Evolutionary conservation across 2,888 invertebrate genomes (phyloP), one percentile per base, ranked within the genome.

Genomic region (Ephialtes manifestator): DNA sequence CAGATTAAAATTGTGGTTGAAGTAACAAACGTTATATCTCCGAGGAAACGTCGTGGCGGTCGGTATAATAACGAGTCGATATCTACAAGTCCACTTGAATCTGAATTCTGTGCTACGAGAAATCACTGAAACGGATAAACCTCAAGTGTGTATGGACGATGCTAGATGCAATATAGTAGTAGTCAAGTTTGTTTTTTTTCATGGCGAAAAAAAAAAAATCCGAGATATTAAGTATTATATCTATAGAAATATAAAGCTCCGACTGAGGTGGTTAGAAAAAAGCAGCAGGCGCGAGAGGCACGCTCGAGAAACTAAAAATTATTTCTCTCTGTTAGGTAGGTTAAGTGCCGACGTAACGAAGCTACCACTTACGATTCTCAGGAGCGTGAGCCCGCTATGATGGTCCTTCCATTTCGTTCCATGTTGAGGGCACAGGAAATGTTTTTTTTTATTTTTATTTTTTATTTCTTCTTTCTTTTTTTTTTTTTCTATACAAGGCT

Each of bases 341-440:
- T 87, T 76, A 88, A 87, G 87, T 86, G 87, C 78, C 46, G 71
- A 84, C 84, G 82, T 84, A 87, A 88, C 87, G 88, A 88, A 88
- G 88, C 87, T 71, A 79, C 72, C 86, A 81, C 84, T 83, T 82
- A 76, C 85, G 78, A 85, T 85, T 85, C 82, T 85, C 81, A 85
- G 78, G 71, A 82, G 81, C 77, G 81, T 65, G 72, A 84, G 51
- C 74, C 39, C 70, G 70, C 79, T 43, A 48, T 39, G 85, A 81
- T 78, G 84, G 81, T 81, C 77, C 84, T 84, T 72, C 84, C 84
- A 78, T 84, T 75, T 51, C 60, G 58, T 71, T 83, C 78, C 46
- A 20, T 55, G 72, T 51, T 71, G 51, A 63, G 71, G 46, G 71
- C 60, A 58, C 58, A 55, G 46, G 10, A 13, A 58, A 72, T 53